phyloP scores from a whole-genome alignment of 2,888 invertebrate genomes.

The Philereme vetulata region DNA sequence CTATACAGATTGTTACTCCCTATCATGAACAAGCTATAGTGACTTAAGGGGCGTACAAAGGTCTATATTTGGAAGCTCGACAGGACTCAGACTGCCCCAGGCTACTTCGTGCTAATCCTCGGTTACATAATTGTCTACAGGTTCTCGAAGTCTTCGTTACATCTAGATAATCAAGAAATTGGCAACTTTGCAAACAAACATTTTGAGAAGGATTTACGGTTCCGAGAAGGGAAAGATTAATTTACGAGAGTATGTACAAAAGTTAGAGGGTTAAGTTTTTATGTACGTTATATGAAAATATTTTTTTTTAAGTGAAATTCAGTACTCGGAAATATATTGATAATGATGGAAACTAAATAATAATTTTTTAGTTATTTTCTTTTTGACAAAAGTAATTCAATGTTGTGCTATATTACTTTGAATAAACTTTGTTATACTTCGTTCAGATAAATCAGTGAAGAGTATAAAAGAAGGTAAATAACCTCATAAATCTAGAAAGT shows the following conservation, averaged over 20 bases:
- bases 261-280: neutral
- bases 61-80: conserved; percentile 47
- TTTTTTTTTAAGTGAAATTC: too few species aligned
- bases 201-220: conserved; percentile 1
- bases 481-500: neutral
- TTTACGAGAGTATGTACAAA: conserved; percentile 6
- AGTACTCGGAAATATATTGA: too few species aligned
- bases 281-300: too few species aligned
- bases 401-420: too few species aligned
- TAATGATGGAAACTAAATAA: too few species aligned
- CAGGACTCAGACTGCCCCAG: conserved; percentile 40
- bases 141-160: conserved; percentile 25
- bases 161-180: conserved; percentile 29
- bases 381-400: too few species aligned
- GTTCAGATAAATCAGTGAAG: too few species aligned
- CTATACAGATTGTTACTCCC: conserved; percentile 1
- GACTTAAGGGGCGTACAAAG: conserved; percentile 55
- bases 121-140: conserved; percentile 43
- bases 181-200: conserved; percentile 1
- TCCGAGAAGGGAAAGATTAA: neutral
- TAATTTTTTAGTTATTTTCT: too few species aligned
- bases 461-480: neutral
- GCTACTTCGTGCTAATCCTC: conserved; percentile 53
- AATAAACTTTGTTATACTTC: too few species aligned
- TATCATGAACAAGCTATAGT: conserved; percentile 27